A percentile compares a stretch with the other conserved stretches of the same genome.
Conservation (phyloP, 1,140 invertebrate genomes). For the Chironomus striatipennis region DNA sequence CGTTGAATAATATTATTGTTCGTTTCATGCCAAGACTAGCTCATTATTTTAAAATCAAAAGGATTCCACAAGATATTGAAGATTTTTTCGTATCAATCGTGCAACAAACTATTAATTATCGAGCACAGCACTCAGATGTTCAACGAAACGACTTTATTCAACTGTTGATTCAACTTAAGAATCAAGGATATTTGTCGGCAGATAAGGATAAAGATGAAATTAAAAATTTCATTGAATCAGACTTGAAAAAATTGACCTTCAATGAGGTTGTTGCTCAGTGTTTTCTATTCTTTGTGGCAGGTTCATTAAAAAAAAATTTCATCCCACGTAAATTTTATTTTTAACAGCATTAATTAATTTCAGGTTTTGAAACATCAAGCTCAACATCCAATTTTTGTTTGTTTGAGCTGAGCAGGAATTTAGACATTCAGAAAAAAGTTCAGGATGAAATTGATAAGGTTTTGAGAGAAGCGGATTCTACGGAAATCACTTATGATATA, state of each 20-base stretch:
- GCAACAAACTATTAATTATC: conserved; percentile 32
- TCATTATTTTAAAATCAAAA: conserved; percentile 27
- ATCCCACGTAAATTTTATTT: neutral
- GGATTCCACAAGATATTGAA: conserved; percentile 28
- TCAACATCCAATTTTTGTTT: conserved; percentile 27
- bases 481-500: conserved; percentile 31
- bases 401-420: conserved; percentile 26
- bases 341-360: neutral
- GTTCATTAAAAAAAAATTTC: neutral
- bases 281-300: conserved; percentile 27
- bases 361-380: conserved; percentile 30
- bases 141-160: conserved; percentile 33
- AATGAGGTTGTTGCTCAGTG: conserved; percentile 28
- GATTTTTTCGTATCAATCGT: conserved; percentile 33
- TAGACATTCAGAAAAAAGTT: conserved; percentile 27
- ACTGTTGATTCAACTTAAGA: conserved; percentile 31
- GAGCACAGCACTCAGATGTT: conserved; percentile 31
- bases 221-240: no score
- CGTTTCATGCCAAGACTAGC: conserved; percentile 29
- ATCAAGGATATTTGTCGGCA: conserved; percentile 25
- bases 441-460: conserved; percentile 41
- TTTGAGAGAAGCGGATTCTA: conserved; percentile 29
- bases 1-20: conserved; percentile 27
- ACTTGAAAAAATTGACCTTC: neutral
- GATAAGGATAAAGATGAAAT: conserved; percentile 17